phyloP scores from a whole-genome alignment of 1,140 invertebrate genomes.

The Proales similis region DNA sequence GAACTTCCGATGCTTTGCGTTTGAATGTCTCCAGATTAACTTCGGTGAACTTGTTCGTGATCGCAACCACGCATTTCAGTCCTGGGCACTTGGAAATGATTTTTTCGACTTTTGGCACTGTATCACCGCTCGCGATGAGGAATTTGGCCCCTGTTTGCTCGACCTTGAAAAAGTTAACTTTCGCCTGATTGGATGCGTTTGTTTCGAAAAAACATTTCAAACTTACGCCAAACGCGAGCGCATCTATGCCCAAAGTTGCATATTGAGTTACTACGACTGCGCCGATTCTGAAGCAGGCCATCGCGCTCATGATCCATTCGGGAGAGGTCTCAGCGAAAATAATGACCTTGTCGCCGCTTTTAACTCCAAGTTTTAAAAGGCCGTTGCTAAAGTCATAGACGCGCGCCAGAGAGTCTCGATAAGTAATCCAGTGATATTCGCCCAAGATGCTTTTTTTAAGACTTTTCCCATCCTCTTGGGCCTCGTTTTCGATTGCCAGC shows the following conservation, averaged over 20 bases:
- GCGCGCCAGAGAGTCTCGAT: constrained; percentile 66
- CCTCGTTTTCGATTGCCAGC: constrained; percentile 82
- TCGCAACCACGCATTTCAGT: constrained; percentile 16
- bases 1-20: neutral
- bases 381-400: constrained; percentile 65
- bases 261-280: constrained; percentile 20
- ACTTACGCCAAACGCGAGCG: too few species aligned
- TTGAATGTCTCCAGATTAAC: neutral
- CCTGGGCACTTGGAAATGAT: constrained; percentile 16
- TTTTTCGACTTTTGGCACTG: constrained; percentile 12
- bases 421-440: constrained; percentile 83
- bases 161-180: neutral
- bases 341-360: constrained; percentile 13
- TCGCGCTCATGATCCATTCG: constrained; percentile 37
- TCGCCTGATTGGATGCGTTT: too few species aligned
- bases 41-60: constrained; percentile 16
- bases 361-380: constrained; percentile 39
- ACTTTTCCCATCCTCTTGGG: constrained; percentile 80
- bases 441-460: constrained; percentile 78
- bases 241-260: constrained; percentile 33
- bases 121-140: constrained; percentile 30
- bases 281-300: constrained; percentile 23
- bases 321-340: constrained; percentile 22
- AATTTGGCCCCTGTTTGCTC: constrained; percentile 11
- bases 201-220: too few species aligned